These are phyloP conservation scores for Glaucomys volans DNA, from an alignment of 2,113 vertebrate genomes.

Conservation along the genomic window DNA sequence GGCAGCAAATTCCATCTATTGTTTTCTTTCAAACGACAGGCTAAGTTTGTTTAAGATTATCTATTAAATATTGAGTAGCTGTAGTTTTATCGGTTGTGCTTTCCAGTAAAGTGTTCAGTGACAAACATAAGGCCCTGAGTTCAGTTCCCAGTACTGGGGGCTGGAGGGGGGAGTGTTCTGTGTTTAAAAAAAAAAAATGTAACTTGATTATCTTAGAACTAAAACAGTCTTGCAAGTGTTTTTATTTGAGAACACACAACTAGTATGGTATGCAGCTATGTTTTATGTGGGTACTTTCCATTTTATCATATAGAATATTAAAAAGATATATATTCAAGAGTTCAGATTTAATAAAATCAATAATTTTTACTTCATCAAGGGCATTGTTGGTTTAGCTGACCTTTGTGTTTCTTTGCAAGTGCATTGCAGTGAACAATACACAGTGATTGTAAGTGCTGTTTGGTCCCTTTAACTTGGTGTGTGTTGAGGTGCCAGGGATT, in stretches of 20 bases:
- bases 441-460: background rate
- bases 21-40: constrained; percentile 39
- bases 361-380: background rate
- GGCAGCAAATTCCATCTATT: background rate
- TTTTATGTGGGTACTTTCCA: background rate
- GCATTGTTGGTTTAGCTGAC: background rate
- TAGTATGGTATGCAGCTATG: background rate
- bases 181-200: background rate
- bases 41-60: background rate
- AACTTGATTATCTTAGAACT: background rate
- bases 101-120: constrained; percentile 1
- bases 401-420: constrained; percentile 29
- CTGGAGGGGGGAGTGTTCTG: background rate
- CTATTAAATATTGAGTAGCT: constrained; percentile 52
- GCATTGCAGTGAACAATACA: background rate
- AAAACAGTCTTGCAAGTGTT: background rate
- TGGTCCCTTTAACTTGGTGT: background rate
- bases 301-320: constrained; percentile 29
- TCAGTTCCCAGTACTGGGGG: too few species aligned
- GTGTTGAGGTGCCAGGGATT: background rate
- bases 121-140: too few species aligned
- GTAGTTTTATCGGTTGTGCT: constrained; percentile 21
- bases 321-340: background rate
- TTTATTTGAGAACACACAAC: background rate
- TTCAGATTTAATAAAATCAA: background rate